Conservation (phyloP, 2,797 vertebrate genomes). For the Ctenopoma kingsleyae region DNA sequence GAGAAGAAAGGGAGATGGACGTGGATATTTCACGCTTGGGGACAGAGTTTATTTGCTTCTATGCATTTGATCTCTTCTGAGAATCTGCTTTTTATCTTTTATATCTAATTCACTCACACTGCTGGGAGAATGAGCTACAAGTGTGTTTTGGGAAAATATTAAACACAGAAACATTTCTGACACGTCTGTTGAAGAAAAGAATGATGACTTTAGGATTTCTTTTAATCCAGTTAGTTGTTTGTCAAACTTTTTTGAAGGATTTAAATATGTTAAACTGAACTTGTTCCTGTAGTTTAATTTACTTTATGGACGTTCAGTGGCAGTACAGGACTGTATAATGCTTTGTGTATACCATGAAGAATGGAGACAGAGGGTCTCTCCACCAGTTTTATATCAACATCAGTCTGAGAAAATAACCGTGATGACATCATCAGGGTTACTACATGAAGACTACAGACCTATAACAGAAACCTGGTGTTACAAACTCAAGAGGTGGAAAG, state of each 20-base stretch:
- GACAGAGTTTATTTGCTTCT: constrained; percentile 39
- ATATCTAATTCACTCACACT: neutral
- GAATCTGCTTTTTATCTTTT: constrained; percentile 12
- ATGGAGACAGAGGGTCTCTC: constrained; percentile 17
- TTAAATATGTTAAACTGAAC: constrained; percentile 28
- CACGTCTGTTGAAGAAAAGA: constrained; percentile 12
- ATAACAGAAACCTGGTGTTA: neutral
- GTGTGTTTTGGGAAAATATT: constrained; percentile 18
- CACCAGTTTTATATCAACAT: neutral
- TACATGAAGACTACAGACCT: neutral
- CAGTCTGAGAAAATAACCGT: constrained; percentile 6
- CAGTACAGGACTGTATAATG: neutral
- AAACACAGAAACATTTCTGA: constrained; percentile 8
- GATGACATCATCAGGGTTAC: constrained; percentile 2
- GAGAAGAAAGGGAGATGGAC: constrained; percentile 36
- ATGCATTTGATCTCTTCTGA: constrained; percentile 54
- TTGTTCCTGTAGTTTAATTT: neutral
- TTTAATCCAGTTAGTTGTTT: constrained; percentile 15
- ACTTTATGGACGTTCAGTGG: neutral
- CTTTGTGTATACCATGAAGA: neutral
- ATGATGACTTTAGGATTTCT: neutral
- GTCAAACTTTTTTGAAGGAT: constrained; percentile 47
- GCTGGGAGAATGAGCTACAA: constrained; percentile 19
- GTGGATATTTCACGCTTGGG: constrained; percentile 20
- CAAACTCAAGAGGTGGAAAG: neutral